Conservation (phyloP, 2,888 invertebrate species). For the Conomelus anceps region DNA sequence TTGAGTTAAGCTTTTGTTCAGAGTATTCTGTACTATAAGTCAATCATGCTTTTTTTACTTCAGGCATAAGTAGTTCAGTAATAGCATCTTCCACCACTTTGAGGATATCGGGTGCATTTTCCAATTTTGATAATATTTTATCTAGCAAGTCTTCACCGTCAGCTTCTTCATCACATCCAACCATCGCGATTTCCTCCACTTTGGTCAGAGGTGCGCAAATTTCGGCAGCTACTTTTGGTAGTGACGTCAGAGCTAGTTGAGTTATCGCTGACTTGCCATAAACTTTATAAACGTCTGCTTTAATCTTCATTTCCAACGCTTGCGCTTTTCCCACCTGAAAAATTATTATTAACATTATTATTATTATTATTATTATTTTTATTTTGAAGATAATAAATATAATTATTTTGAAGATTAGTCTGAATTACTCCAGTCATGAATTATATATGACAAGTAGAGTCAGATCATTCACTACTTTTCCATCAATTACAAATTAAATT, state of each 20-base stretch:
- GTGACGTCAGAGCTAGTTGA: slow-evolving; percentile 80
- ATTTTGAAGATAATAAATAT: no score
- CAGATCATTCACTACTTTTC: no score
- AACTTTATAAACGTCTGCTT: slow-evolving; percentile 89
- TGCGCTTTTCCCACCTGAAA: slow-evolving; percentile 80
- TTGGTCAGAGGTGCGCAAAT: slow-evolving; percentile 88
- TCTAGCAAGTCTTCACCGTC: neutral
- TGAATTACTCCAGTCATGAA: no score
- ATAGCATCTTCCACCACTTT: neutral
- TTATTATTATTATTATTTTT: no score
- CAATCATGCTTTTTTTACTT: neutral
- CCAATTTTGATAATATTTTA: neutral
- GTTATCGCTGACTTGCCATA: slow-evolving; percentile 94
- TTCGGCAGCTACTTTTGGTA: slow-evolving; percentile 96
- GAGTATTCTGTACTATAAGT: neutral
- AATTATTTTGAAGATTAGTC: no score
- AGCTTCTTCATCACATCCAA: slow-evolving; percentile 46
- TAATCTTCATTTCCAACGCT: slow-evolving; percentile 89
- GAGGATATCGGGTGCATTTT: neutral
- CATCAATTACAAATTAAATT: no score
- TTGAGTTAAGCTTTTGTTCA: neutral
- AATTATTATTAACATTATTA: no score
- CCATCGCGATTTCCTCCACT: slow-evolving; percentile 89
- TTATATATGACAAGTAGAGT: no score
- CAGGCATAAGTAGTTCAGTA: neutral